phyloP scores from a whole-genome alignment of 2,797 vertebrate species.

The Myripristis jacobus region DNA sequence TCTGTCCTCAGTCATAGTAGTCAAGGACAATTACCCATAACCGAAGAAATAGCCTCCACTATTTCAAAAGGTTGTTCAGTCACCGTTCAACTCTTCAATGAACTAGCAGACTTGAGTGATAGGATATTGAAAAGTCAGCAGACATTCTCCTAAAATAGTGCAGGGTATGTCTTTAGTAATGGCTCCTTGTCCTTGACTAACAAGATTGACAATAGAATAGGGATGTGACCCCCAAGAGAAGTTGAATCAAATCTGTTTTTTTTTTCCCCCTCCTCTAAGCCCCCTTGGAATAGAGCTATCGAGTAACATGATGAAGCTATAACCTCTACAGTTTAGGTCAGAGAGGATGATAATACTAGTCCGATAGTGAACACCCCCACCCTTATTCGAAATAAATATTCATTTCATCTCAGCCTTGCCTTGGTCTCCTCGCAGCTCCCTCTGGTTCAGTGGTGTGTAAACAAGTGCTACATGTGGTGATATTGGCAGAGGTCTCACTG shows the following conservation, averaged over 20 bases:
- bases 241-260: constrained; percentile 65
- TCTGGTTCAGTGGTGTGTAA: constrained; percentile 78
- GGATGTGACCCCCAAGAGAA: constrained; percentile 49
- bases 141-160: constrained; percentile 42
- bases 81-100: constrained; percentile 35
- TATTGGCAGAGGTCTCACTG: constrained; percentile 77
- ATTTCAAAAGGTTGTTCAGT: constrained; percentile 57
- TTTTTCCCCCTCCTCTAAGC: constrained; percentile 43
- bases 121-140: constrained; percentile 42
- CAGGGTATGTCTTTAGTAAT: constrained; percentile 41
- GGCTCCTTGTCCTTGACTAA: constrained; percentile 73
- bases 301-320: constrained; percentile 77
- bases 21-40: constrained; percentile 69
- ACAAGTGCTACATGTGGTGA: constrained; percentile 79
- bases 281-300: constrained; percentile 67
- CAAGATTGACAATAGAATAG: constrained; percentile 68
- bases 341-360: constrained; percentile 72
- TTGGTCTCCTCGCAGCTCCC: constrained; percentile 61
- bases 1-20: constrained; percentile 46
- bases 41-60: constrained; percentile 50
- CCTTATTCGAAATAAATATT: constrained; percentile 80
- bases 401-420: constrained; percentile 76
- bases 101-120: constrained; percentile 43
- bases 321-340: constrained; percentile 80
- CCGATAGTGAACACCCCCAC: constrained; percentile 64